Evolutionary conservation across 2,888 invertebrate species (phyloP).

Genomic region (Trichacis sp.): DNA sequence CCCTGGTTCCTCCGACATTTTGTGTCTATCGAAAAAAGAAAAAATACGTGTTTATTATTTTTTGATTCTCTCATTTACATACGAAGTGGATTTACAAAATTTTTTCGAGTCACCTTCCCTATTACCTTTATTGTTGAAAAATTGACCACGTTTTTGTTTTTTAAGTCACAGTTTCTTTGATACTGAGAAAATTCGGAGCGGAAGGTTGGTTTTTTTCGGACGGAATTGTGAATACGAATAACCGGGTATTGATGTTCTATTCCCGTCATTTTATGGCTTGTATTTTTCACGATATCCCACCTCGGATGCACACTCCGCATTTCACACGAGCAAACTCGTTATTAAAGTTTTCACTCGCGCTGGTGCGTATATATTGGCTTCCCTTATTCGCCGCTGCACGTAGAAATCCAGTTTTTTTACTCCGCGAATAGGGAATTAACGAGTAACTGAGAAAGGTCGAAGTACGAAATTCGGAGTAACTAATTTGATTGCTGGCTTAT

Average conservation of each 20-base stretch:
- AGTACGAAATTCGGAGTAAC: conserved; percentile 18
- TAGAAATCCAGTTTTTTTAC: conserved; percentile 17
- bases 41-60: no score
- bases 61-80: no score
- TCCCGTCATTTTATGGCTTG: conserved; percentile 1
- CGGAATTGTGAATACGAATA: neutral
- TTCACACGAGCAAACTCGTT: conserved; percentile 19
- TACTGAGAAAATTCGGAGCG: no score
- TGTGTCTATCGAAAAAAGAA: no score
- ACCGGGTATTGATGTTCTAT: neutral
- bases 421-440: conserved; percentile 23
- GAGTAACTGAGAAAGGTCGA: conserved; percentile 25
- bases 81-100: no score
- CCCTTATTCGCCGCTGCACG: conserved; percentile 16
- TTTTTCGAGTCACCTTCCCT: no score
- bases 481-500: conserved; percentile 16
- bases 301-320: conserved; percentile 10
- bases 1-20: no score
- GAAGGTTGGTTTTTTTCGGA: no score
- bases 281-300: conserved; percentile 12
- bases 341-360: conserved; percentile 22
- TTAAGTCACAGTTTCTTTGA: no score
- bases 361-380: conserved; percentile 23
- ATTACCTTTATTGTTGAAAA: no score
- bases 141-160: no score